Evolutionary conservation across 2,888 invertebrate genomes (phyloP).

Genomic region (Napeogenes sylphis): DNA sequence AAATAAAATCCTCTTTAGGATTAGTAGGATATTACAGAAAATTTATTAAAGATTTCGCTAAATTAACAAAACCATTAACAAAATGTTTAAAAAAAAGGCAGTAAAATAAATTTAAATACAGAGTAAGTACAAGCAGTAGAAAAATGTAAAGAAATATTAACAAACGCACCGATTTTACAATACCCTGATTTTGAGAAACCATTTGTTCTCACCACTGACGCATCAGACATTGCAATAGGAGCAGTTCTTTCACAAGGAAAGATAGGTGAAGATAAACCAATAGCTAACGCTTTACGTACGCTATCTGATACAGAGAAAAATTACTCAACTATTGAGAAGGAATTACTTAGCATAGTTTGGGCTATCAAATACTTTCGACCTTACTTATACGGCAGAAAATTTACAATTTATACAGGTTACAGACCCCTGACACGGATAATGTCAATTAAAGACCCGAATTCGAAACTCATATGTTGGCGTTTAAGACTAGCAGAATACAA

Average conservation of each 20-base stretch:
- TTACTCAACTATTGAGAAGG: constrained; percentile 21
- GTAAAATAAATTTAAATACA: constrained; percentile 14
- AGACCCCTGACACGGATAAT: constrained; percentile 27
- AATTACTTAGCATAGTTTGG: constrained; percentile 25
- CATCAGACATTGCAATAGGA: too few species aligned
- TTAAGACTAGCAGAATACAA: constrained; percentile 33
- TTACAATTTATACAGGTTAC: constrained; percentile 30
- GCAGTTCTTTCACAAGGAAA: constrained; percentile 25
- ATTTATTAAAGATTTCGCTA: constrained; percentile 37
- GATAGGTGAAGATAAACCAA: constrained; percentile 24
- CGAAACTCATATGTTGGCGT: constrained; percentile 32
- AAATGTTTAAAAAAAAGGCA: constrained; percentile 31
- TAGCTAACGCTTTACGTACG: constrained; percentile 32
- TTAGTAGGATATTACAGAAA: constrained; percentile 38
- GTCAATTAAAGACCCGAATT: constrained; percentile 29
- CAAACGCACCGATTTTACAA: constrained; percentile 20
- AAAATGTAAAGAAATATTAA: constrained; percentile 26
- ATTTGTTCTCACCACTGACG: constrained; percentile 19
- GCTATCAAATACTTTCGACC: constrained; percentile 14
- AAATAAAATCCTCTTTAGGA: constrained; percentile 8
- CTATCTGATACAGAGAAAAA: constrained; percentile 27
- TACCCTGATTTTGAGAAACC: constrained; percentile 17
- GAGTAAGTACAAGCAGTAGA: constrained; percentile 30
- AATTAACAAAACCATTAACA: constrained; percentile 36
- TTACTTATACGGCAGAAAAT: constrained; percentile 30